Evolutionary conservation across 2,797 vertebrate species (phyloP), one percentile per base, ranked within the genome.

Genomic region (Tragopan temminckii): DNA sequence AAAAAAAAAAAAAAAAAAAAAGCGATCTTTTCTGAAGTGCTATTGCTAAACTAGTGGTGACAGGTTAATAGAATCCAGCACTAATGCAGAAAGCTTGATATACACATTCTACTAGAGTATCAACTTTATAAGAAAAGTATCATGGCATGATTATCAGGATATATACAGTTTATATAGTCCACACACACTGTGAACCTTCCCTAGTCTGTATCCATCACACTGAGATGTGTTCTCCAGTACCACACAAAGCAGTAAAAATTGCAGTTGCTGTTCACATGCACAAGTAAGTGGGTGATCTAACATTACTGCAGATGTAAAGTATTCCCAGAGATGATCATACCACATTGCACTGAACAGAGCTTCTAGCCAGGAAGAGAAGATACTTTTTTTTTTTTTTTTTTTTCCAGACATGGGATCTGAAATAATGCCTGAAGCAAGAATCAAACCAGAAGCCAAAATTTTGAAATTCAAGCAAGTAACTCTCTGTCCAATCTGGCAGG

Each of bases 401-500:
- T 66, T 70, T 48, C 83, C 82, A 87, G 57, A 89, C 48, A 16
- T 40, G 20, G 50, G 27, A 85, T 71, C 52, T 91, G 61, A 88
- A 93, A 85, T 76, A 70, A 72, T 7, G 85, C 91, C 79, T 67
- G 84, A 74, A 93, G 86, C 82, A 82, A 79, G 33, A 79, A 93
- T 92, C 67, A 87, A 94, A 82, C 21, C 50, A 86, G 62, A 86
- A 86, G 68, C 50, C 82, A 88, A 71, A 70, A 85, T 77, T 84
- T 18, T 87, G 57, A 90, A 92, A 94, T 86, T 78, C 70, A 88
- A 79, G 74, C 43, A 91, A 93, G 71, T 63, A 93, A 92, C 50
- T 75, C 36, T 68, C 80, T 76, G 88, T 93, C 78, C 88, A 89
- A 40, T 18, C 63, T 81, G 66, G 67, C 74, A 79, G 16, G 19